Conservation (phyloP, 2,888 invertebrate genomes). For the Gastracanthus pulcherrimus region DNA sequence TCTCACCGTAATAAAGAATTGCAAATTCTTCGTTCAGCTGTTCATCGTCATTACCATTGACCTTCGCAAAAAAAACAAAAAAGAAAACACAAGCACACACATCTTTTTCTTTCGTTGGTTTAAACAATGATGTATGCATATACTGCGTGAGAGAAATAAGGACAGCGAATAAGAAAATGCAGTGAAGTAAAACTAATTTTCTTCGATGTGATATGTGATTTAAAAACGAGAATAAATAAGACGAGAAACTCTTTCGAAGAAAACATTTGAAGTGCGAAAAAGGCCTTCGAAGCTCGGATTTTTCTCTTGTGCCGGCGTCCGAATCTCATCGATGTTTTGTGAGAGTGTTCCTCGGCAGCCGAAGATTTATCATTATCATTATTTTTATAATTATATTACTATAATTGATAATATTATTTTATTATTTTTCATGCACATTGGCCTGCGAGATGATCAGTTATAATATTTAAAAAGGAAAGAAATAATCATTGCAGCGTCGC, state of each 20-base stretch:
- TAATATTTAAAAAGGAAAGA: constrained; percentile 24
- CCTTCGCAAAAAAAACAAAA: constrained; percentile 18
- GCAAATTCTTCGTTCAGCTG: constrained; percentile 57
- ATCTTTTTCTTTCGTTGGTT: constrained; percentile 37
- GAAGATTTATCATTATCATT: constrained; percentile 54
- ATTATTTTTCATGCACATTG: constrained; percentile 48
- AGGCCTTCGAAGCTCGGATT: constrained; percentile 28
- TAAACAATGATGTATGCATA: constrained; percentile 28
- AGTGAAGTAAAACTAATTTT: constrained; percentile 25
- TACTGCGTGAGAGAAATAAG: constrained; percentile 13
- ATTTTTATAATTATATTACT: constrained; percentile 53
- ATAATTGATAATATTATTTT: constrained; percentile 53
- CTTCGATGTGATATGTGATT: constrained; percentile 57
- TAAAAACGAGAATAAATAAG: constrained; percentile 29
- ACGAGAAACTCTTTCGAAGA: constrained; percentile 39
- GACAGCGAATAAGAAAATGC: constrained; percentile 28
- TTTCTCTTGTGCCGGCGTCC: constrained; percentile 47
- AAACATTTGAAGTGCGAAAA: constrained; percentile 36
- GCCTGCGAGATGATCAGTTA: constrained; percentile 47
- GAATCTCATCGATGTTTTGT: constrained; percentile 58
- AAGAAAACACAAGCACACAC: constrained; percentile 22
- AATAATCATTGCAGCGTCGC: constrained; percentile 47
- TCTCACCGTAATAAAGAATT: constrained; percentile 7
- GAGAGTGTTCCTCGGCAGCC: constrained; percentile 50
- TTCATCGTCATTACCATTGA: constrained; percentile 28